Base-by-base conservation (phyloP, 1,140 invertebrate genomes). In the Heliothis subflexa region DNA sequence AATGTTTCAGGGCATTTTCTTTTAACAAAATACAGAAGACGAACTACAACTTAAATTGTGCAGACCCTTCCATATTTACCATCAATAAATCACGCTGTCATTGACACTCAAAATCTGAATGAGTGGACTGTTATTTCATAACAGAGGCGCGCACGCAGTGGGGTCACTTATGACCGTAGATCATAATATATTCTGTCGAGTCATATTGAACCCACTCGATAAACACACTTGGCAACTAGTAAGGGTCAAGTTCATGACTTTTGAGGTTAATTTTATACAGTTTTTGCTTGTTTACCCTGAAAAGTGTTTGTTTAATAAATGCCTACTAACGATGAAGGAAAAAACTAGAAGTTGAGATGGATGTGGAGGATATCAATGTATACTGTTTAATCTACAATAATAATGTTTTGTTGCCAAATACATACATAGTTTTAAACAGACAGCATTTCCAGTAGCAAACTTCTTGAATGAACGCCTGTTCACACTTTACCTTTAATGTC, bases 81-180 rank as follows among this genome's bases (percentile, higher is more conserved):
- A 18, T 21, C 16, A 55, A 55, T 25, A 45, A 2, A 40, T 66
- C 33, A 55, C 62, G 47, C 47, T 68, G 74, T 55, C 50, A 77
- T 68, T 77, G 74, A 77, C 74, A 77, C 74, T 77, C 49, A 47
- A 77, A 68, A 77, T 52, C 55, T 57, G 61, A 66, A 68, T 66
- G 40, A 68, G 62, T 57, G 52, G 61, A 66, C 62, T 77, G 62
- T 52, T 76, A 76, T 66, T 40, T 55, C 49, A 76, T 66, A 76
- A 76, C 74, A 77, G 74, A 14, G 55, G 47, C 49, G 33, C 73
- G 25, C 57, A n/a, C 73, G 28, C 71, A 73, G 33, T 28, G 28
- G 70, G 70, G 70, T 72, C 70, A 72, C 52, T 72, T 72, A 62
- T 4, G 18, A 2, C 21, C 11, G 11, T 70, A 50, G 5, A 47